Conservation (phyloP, 1,140 invertebrate genomes). For the Brachystomella parvula region DNA sequence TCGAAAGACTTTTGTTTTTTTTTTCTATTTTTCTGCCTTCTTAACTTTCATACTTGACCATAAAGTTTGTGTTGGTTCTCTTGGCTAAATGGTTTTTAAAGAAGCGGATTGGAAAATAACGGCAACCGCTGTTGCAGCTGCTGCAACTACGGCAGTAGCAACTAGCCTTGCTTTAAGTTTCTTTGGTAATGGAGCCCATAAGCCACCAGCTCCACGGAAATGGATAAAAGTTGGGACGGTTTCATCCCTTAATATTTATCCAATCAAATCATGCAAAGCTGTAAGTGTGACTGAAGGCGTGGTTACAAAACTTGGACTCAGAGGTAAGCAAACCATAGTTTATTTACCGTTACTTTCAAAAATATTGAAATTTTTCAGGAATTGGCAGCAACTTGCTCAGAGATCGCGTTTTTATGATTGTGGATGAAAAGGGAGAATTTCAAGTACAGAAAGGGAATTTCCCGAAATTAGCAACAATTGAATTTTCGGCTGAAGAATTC, state of each 20-base stretch:
- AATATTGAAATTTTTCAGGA: not conserved
- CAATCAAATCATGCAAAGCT: conserved; percentile 20
- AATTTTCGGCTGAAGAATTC: not conserved
- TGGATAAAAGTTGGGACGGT: conserved; percentile 30
- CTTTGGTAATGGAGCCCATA: not conserved
- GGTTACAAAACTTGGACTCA: conserved; percentile 19
- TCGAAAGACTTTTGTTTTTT: not conserved
- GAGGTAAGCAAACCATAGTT: conserved; percentile 19
- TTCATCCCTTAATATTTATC: conserved; percentile 19
- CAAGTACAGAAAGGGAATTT: conserved; percentile 12
- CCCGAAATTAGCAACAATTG: conserved; percentile 2
- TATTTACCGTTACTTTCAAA: not conserved
- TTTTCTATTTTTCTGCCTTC: not conserved
- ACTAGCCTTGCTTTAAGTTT: not conserved
- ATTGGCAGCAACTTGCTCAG: conserved; percentile 8
- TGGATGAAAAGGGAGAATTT: conserved; percentile 9
- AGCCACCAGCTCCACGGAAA: conserved; percentile 19
- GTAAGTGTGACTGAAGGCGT: conserved; percentile 11
- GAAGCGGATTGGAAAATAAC: not conserved
- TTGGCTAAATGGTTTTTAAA: not conserved
- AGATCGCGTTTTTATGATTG: conserved; percentile 25
- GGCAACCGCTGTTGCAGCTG: not conserved
- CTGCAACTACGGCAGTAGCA: not conserved
- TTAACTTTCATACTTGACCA: too few relatives aligned
- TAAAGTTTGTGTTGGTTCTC: too few relatives aligned